Percentiles rank a stretch among this genome's conserved stretches.
Evolutionary conservation across 2,888 invertebrate genomes (phyloP).

Genomic region (Tribolium freemani): DNA sequence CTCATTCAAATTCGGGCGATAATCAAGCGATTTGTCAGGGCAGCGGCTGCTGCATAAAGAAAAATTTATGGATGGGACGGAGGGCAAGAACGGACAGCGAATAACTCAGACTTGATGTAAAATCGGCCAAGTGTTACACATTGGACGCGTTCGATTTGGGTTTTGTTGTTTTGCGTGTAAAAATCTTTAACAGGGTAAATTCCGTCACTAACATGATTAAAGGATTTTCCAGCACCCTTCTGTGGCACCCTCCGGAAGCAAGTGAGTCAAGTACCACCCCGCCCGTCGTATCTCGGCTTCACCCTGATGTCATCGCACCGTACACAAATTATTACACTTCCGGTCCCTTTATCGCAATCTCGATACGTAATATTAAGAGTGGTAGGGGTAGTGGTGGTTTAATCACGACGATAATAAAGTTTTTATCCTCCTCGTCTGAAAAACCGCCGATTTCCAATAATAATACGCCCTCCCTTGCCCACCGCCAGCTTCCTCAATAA

Average conservation of each 20-base stretch:
- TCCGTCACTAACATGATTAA: slow-evolving; percentile 57
- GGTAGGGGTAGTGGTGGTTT: background rate
- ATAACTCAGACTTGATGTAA: background rate
- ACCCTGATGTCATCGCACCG: slow-evolving; percentile 60
- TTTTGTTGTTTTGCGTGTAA: slow-evolving; percentile 24
- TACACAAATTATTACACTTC: slow-evolving; percentile 65
- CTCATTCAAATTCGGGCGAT: background rate
- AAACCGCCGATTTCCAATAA: slow-evolving; percentile 41
- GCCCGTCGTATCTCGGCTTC: slow-evolving; percentile 61
- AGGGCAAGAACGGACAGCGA: background rate
- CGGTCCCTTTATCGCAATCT: slow-evolving; percentile 51
- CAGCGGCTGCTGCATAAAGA: background rate
- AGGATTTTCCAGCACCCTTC: slow-evolving; percentile 58
- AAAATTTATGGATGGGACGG: background rate
- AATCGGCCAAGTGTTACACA: no score
- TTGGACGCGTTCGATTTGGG: no score
- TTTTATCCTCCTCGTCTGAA: slow-evolving; percentile 24
- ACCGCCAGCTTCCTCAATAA: slow-evolving; percentile 59
- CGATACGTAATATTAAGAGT: slow-evolving; percentile 54
- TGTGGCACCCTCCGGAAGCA: slow-evolving; percentile 52
- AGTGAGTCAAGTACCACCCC: slow-evolving; percentile 61
- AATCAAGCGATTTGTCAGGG: background rate
- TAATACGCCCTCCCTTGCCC: slow-evolving; percentile 19
- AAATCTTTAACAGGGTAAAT: slow-evolving; percentile 31
- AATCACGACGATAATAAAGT: slow-evolving; percentile 25